Conservation (phyloP, 2,113 vertebrate species). For the Platysteira castanea region DNA sequence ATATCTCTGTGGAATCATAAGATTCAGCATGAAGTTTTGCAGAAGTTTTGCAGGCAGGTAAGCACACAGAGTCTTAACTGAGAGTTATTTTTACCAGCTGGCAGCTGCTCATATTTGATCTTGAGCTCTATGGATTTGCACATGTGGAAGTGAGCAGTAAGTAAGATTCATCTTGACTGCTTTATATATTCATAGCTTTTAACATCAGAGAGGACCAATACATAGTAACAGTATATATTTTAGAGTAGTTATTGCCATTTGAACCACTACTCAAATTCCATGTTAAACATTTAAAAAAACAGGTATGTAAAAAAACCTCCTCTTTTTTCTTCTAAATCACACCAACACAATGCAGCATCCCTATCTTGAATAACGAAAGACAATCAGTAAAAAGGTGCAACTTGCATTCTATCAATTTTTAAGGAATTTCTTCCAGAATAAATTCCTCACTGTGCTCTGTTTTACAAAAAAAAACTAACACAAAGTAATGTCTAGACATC, state of each 20-base stretch:
- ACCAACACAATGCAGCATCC: not conserved
- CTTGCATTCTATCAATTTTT: not conserved
- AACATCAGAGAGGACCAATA: not conserved
- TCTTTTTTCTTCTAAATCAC: not conserved
- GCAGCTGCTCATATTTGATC: not conserved
- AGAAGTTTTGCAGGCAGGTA: not conserved
- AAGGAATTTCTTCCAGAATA: not conserved
- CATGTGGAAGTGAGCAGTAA: not conserved
- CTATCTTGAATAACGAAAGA: not conserved
- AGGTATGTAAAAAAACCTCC: fast-evolving
- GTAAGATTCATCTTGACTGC: not conserved
- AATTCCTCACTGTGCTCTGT: not conserved
- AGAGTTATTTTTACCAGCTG: not conserved
- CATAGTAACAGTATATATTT: not conserved
- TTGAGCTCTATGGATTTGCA: not conserved
- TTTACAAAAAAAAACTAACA: not conserved
- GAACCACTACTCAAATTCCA: not conserved
- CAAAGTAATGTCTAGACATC: not conserved
- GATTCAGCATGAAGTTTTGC: not conserved
- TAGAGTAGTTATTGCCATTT: not conserved
- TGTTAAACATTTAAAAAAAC: not conserved
- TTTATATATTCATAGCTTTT: not conserved
- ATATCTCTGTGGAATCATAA: not conserved
- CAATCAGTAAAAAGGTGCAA: not conserved
- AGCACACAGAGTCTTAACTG: not conserved